Conservation (phyloP, 64 coral and sea anemone species). For the Pocillopora verrucosa region DNA sequence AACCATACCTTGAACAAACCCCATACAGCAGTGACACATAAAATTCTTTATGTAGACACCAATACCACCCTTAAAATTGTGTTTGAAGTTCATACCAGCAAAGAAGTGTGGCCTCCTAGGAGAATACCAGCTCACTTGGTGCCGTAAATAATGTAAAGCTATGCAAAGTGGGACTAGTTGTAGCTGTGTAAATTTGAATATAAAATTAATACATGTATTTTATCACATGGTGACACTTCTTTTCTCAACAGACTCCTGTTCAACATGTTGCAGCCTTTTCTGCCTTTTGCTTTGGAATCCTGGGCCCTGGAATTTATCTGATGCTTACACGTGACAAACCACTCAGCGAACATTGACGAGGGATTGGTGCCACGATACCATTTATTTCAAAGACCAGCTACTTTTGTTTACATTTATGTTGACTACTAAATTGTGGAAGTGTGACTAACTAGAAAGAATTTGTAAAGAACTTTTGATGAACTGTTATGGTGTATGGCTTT, state of each 20-base stretch:
- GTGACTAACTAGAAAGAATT: background rate
- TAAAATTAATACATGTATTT: too few relatives aligned
- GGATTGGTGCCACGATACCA: background rate
- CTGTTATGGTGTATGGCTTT: background rate
- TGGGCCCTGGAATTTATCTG: slow-evolving; percentile 74
- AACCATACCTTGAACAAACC: too few relatives aligned
- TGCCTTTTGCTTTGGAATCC: slow-evolving; percentile 48
- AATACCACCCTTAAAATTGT: too few relatives aligned
- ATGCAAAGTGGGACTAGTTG: too few relatives aligned
- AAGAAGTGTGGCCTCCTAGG: too few relatives aligned
- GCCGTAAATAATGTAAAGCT: too few relatives aligned
- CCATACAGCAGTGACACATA: too few relatives aligned
- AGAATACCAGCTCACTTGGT: too few relatives aligned
- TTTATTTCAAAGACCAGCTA: slow-evolving; percentile 6
- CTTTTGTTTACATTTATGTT: background rate
- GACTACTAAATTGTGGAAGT: background rate
- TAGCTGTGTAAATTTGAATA: too few relatives aligned
- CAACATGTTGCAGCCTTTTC: slow-evolving; percentile 77
- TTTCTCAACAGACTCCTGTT: slow-evolving; percentile 49
- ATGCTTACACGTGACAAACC: slow-evolving; percentile 80
- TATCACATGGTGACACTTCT: too few relatives aligned
- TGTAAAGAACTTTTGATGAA: slow-evolving; percentile 11
- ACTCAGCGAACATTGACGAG: slow-evolving; percentile 27
- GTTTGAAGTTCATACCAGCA: too few relatives aligned
- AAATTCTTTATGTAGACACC: too few relatives aligned